Evolutionary conservation across 92 coral and sea anemone species (phyloP).

Genomic region (Paragorgia papillata): DNA sequence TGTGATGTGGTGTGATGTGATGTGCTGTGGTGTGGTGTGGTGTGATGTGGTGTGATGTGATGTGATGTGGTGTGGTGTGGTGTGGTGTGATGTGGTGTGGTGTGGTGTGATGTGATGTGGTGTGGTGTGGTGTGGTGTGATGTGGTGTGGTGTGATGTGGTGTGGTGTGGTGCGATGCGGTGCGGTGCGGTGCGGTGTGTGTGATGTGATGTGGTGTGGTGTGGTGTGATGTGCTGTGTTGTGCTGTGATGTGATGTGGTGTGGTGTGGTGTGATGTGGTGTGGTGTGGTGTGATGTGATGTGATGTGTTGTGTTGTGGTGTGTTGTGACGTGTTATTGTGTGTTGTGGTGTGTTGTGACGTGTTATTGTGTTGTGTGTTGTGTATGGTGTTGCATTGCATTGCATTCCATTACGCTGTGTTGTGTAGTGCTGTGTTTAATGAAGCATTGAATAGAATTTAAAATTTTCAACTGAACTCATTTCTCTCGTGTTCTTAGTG

Average conservation of each 20-base stretch:
- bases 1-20: background rate
- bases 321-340: too few relatives aligned
- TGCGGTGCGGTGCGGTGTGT: too few relatives aligned
- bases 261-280: background rate
- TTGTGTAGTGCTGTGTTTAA: too few relatives aligned
- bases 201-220: too few relatives aligned
- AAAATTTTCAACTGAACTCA: too few relatives aligned
- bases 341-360: background rate
- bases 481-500: constrained; percentile 44
- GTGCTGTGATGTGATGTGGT: too few relatives aligned
- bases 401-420: too few relatives aligned
- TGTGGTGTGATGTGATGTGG: background rate
- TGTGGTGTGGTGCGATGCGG: too few relatives aligned
- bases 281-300: background rate
- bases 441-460: too few relatives aligned
- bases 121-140: constrained; percentile 12
- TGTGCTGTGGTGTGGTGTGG: background rate
- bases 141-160: background rate
- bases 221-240: background rate
- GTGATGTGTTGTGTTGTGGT: too few relatives aligned
- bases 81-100: background rate
- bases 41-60: background rate
- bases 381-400: too few relatives aligned
- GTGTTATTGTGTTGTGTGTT: too few relatives aligned
- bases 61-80: background rate